Evolutionary conservation across 2,888 invertebrate genomes (phyloP), one percentile per base, ranked within the genome.

Genomic region (Mythimna impura): DNA sequence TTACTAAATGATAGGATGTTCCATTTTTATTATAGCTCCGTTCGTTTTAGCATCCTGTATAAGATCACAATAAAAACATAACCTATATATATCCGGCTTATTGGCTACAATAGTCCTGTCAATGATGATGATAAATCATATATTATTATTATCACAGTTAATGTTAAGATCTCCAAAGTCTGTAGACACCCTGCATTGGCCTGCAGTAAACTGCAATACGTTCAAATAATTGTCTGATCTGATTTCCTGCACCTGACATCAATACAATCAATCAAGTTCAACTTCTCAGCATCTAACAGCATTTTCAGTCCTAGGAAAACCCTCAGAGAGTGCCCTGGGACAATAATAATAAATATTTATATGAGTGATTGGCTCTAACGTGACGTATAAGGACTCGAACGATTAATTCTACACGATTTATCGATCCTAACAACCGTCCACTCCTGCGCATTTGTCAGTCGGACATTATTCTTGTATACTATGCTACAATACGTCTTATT

Each of bases 331-430:
- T 55, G 54, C 40, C 83, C 73, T 8, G 50, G 43, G n/a, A 65
- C 74, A 71, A 71, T 82, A 66, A 73, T 69, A 69, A 74, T 79
- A 69, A 72, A 77, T 70, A 78, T 70, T 73, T 70, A 81, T 82
- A 25, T 40, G 70, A 65, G 64, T 67, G 83, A 70, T 73, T 70
- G 40, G 69, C 72, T 73, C 34, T 77, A 47, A 64, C 58, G 71
- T 67, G 81, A 80, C 81, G 64, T 74, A 83, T 80, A 82, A 67
- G 82, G 81, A 72, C 61, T 66, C 22, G 61, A 72, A 66, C 73
- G 73, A 82, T 82, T 83, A 80, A 80, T 80, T 71, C 63, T 73
- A 58, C 36, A 77, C 69, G 81, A 82, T 82, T 83, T 83, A 82
- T 82, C 54, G 84, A 66, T 77, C 60, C 40, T 79, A 79, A 79